phyloP scores from a whole-genome alignment of 2,888 invertebrate genomes.

The Phalangium opilio region DNA sequence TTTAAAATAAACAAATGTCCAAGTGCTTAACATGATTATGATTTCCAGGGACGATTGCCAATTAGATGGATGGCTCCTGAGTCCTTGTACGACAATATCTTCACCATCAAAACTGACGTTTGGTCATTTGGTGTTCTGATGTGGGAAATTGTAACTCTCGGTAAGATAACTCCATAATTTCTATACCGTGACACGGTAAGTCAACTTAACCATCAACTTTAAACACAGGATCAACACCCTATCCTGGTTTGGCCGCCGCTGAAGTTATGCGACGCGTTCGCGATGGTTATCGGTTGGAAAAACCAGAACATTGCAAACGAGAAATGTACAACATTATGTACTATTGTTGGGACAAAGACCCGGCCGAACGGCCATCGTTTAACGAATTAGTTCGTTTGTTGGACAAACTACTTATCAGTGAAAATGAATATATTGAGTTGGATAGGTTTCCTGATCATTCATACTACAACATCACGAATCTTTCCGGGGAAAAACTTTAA shows the following conservation, averaged over 20 bases:
- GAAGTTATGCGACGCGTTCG: constrained; percentile 78
- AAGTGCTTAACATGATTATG: constrained; percentile 2
- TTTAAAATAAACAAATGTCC: background rate
- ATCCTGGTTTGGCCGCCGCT: constrained; percentile 77
- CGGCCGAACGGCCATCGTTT: constrained; percentile 68
- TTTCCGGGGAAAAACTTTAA: constrained; percentile 21
- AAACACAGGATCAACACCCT: constrained; percentile 76
- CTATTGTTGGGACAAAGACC: constrained; percentile 82
- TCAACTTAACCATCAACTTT: background rate
- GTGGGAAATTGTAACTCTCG: constrained; percentile 88
- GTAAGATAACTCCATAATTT: constrained; percentile 24
- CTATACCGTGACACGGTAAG: background rate
- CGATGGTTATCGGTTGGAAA: constrained; percentile 75
- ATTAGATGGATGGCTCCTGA: constrained; percentile 94
- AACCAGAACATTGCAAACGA: constrained; percentile 81
- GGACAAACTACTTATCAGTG: constrained; percentile 67
- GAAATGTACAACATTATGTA: constrained; percentile 84
- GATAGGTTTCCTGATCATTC: constrained; percentile 85
- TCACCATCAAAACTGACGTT: constrained; percentile 82
- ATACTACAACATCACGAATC: constrained; percentile 38
- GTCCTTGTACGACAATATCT: constrained; percentile 82
- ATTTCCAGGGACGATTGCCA: constrained; percentile 41
- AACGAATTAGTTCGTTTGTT: constrained; percentile 61
- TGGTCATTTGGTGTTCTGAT: constrained; percentile 86
- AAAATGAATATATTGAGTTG: constrained; percentile 83